Evolutionary conservation across 2,888 invertebrate genomes (phyloP).

Genomic region (Oasisia sp.): DNA sequence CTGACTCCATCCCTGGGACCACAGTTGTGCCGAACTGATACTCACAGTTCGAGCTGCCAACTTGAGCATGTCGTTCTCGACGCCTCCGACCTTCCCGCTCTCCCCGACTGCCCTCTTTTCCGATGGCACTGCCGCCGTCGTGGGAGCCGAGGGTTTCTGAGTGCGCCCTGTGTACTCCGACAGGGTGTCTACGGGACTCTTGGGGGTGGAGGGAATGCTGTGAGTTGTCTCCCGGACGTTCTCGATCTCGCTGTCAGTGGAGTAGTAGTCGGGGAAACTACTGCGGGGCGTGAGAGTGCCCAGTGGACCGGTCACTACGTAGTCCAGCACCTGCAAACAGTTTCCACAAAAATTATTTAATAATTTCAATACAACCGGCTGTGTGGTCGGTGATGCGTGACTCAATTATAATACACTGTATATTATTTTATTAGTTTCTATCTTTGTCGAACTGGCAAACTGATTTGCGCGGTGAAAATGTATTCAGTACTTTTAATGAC

Average conservation of each 20-base stretch:
- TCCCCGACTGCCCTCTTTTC: not conserved
- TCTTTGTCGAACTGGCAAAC: too few species aligned
- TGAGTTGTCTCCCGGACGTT: conserved; percentile 21
- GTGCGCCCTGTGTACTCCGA: not conserved
- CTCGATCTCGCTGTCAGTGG: conserved; percentile 17
- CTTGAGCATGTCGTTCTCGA: conserved; percentile 54
- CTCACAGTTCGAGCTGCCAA: conserved; percentile 73
- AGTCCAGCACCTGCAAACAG: conserved; percentile 62
- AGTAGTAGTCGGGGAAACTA: conserved; percentile 41
- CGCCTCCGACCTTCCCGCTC: not conserved
- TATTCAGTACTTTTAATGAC: too few species aligned
- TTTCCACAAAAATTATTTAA: not conserved
- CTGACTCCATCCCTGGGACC: not conserved
- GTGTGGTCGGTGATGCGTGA: too few species aligned
- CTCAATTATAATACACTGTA: too few species aligned
- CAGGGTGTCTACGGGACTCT: conserved; percentile 18
- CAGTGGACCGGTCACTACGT: conserved; percentile 62
- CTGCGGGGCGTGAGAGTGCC: conserved; percentile 52
- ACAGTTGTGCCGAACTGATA: not conserved
- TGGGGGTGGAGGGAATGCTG: conserved; percentile 30
- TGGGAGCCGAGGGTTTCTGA: not conserved
- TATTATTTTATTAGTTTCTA: too few species aligned
- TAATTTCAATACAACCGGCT: too few species aligned
- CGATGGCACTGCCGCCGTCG: not conserved
- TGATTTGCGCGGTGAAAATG: too few species aligned